Base-by-base conservation (phyloP, 1,140 invertebrate genomes). In the Pogonus chalceus region DNA sequence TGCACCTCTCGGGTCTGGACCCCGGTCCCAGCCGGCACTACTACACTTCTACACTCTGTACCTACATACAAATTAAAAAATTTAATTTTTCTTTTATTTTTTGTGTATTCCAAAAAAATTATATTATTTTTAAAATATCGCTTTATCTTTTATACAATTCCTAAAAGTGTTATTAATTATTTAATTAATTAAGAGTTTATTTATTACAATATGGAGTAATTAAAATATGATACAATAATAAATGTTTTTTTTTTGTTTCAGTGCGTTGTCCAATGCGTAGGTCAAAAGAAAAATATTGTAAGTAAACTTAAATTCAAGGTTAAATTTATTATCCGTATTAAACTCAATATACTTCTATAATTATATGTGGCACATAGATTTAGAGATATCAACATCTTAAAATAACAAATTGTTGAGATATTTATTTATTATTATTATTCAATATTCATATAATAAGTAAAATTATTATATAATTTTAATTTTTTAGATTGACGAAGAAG, bases 401-500 rank as follows among this genome's bases (percentile, higher is more conserved):
- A n/a, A n/a, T n/a, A n/a, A n/a, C n/a, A n/a, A n/a, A n/a, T n/a
- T n/a, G n/a, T n/a, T n/a, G n/a, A n/a, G n/a, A 24, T 39, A 31
- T 52, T 10, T 43, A 52, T 47, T 47, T 47, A 18, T 9, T 3
- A 18, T 21, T 49, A 14, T 24, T 9, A 21, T 9, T 49, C 22
- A 21, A 21, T 21, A 9, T 14, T 35, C 26, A n/a, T 20, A 16
- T n/a, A 26, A 51, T 35, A 23, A n/a, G n/a, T n/a, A n/a, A n/a
- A n/a, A n/a, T n/a, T n/a, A n/a, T n/a, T 31, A 31, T 14, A 31
- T 31, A 31, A 7, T 31, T 31, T 31, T 31, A 31, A n/a, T n/a
- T 51, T 64, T 62, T 53, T 43, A 69, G 69, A 39, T 69, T 37
- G 63, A 66, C 50, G 56, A 54, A 18, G 52, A 63, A 1, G 69